phyloP scores from a whole-genome alignment of 2,113 vertebrate genomes.

The cattle (Bos taurus) region ARS-UCD2.0 NC_037335.1:100834501-100835000 shows the following conservation, averaged over 20 bases:
- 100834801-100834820: background rate
- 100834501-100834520: background rate
- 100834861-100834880: rapidly evolving
- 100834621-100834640: constrained; percentile 4
- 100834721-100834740: constrained; percentile 96
- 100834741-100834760: constrained; percentile 81
- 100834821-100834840: background rate
- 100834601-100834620: background rate
- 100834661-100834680: constrained; percentile 51
- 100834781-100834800: background rate
- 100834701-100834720: constrained; percentile 94
- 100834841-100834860: background rate
- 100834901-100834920: background rate
- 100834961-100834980: background rate
- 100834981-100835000: background rate
- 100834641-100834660: constrained; percentile 4
- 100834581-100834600: background rate
- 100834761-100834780: constrained; percentile 8
- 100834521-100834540: background rate
- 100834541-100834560: background rate
- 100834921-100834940: background rate
- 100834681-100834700: constrained; percentile 96
- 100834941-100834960: background rate
- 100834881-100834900: background rate
- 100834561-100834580: background rate